Evolutionary conservation across 2,888 invertebrate genomes (phyloP), one percentile per base, ranked within the genome.

Genomic region (Pimpla rufipes): DNA sequence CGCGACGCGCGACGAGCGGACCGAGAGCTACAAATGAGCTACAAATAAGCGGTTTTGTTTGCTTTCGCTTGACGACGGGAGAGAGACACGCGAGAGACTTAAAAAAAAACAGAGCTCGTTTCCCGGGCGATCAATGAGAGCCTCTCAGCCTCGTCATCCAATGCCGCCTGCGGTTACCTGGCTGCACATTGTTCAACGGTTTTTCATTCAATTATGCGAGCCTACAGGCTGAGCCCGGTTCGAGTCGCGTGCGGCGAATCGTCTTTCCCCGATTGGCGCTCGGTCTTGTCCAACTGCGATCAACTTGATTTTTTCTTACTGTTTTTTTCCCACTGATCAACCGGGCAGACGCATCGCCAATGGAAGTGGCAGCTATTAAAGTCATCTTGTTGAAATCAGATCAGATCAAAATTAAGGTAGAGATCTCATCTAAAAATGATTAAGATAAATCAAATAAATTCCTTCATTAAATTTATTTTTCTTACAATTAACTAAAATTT

Each of bases 21-120:
- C 50, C 42, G 23, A 70, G 79, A 75, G 50, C 16, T 75, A 70
- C 70, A 79, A 83, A 79, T 79, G 70, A 64, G 70, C 50, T 79
- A 79, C 79, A 75, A 79, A 83, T 71, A 71, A 71, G 57, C 79
- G 45, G 77, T 82, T 82, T 79, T 82, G 82, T 79, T 78, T 67
- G 75, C 74, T 45, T 70, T 64, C 68, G 29, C 78, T 45, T 21
- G 73, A 64, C 45, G 55, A 62, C 35, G n/a, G n/a, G 21, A 21
- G 35, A 64, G 47, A 57, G 68, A 78, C 78, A 74, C 68, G 77
- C 73, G 77, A n/a, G n/a, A 81, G 78, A 62, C 68, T 62, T 76
- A 50, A 29, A 35, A 64, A 57, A 66, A 40, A n/a, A 45, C 21
- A 73, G 62, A 42, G 74, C 55, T 78, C 45, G 37, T 68, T 82